Percentiles rank a stretch among this genome's conserved stretches.
phyloP scores from a whole-genome alignment of 2,888 invertebrate genomes.

The Sussaba pulchella region DNA sequence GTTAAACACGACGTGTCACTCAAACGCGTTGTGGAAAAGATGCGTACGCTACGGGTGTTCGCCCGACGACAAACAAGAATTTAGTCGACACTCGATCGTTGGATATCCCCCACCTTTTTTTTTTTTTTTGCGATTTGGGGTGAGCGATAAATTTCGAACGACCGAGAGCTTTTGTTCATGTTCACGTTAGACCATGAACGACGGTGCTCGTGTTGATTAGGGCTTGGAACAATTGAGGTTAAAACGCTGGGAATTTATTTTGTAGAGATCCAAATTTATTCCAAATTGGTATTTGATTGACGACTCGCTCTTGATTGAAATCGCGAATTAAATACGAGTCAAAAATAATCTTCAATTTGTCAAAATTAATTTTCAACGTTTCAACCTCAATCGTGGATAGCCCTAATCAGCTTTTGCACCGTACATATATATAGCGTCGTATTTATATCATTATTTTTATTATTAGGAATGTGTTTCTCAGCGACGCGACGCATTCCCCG shows the following conservation, averaged over 20 bases:
- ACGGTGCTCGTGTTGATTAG: not conserved
- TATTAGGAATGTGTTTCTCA: conserved; percentile 15
- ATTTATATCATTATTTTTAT: conserved; percentile 4
- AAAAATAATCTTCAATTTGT: no score
- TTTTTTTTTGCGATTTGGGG: no score
- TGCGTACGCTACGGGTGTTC: conserved; percentile 3
- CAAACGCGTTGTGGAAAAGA: conserved; percentile 76
- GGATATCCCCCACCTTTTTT: not conserved
- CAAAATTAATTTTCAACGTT: no score
- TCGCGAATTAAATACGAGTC: no score
- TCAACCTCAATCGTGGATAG: no score
- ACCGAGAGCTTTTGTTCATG: not conserved
- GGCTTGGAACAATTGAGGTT: not conserved
- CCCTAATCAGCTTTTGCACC: no score
- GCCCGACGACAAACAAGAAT: conserved; percentile 12
- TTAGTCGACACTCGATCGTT: conserved; percentile 23
- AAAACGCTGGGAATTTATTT: not conserved
- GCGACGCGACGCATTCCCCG: conserved; percentile 17
- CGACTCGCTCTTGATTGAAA: no score
- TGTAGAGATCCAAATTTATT: not conserved
- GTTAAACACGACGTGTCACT: conserved; percentile 80
- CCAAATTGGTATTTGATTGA: not conserved
- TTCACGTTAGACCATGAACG: not conserved
- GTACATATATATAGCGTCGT: not conserved
- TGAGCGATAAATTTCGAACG: not conserved